Conservation (phyloP, 2,113 vertebrate species). For the Chascanopsetta lugubris region DNA sequence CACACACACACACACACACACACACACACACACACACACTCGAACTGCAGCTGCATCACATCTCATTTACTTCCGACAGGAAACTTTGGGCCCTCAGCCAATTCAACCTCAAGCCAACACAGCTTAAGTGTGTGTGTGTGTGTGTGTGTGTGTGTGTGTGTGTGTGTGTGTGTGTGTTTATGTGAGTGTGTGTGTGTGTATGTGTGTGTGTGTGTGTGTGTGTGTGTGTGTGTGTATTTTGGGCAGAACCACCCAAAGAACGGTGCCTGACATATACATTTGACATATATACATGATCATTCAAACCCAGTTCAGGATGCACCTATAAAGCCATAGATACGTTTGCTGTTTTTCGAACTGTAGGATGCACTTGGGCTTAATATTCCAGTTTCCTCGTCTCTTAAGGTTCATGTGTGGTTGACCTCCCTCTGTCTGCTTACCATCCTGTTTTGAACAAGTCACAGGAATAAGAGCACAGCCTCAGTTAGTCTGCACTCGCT, state of each 20-base stretch:
- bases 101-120: slow-evolving; percentile 49
- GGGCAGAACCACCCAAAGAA: slow-evolving; percentile 8
- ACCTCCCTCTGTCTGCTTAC: slow-evolving; percentile 20
- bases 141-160: slow-evolving; percentile 9
- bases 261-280: background rate
- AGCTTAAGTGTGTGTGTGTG: slow-evolving; percentile 20
- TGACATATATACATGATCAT: too few relatives aligned
- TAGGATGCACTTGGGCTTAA: too few relatives aligned
- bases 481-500: background rate
- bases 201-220: slow-evolving; percentile 16
- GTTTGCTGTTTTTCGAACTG: too few relatives aligned
- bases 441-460: slow-evolving; percentile 4
- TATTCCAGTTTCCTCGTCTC: background rate
- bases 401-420: background rate
- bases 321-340: too few relatives aligned
- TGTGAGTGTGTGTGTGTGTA: slow-evolving; percentile 10
- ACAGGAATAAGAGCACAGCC: background rate
- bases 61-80: slow-evolving; percentile 86
- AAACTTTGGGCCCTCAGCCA: slow-evolving; percentile 75
- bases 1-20: slow-evolving; percentile 19
- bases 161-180: background rate
- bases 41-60: slow-evolving; percentile 80
- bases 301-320: background rate
- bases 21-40: slow-evolving; percentile 50
- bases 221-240: slow-evolving; percentile 4